A percentile compares a stretch with the other conserved stretches of the same genome.
phyloP scores from a whole-genome alignment of 2,888 invertebrate genomes.

The Apotomis turbidana region DNA sequence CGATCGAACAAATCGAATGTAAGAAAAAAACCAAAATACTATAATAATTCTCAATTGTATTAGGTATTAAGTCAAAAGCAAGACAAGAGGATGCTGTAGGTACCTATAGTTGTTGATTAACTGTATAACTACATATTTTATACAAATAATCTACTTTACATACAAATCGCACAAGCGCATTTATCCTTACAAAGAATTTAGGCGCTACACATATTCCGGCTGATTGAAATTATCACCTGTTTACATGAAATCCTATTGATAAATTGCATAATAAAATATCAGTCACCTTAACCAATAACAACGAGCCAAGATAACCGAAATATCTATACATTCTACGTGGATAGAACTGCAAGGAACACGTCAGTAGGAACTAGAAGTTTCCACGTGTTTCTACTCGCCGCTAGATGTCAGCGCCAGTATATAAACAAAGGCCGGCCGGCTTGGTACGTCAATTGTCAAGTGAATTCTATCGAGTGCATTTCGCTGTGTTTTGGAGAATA shows the following conservation, averaged over 20 bases:
- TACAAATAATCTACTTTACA: no score
- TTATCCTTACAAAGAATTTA: no score
- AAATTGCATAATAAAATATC: conserved; percentile 18
- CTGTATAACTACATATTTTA: no score
- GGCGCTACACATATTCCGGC: background rate
- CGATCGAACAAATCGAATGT: no score
- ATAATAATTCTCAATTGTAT: no score
- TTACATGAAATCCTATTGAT: conserved; percentile 3
- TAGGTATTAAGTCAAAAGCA: no score
- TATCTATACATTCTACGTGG: conserved; percentile 24
- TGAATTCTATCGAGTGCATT: conserved; percentile 17
- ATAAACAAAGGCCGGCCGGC: conserved; percentile 58
- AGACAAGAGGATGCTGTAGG: no score
- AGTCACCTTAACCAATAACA: conserved; percentile 5
- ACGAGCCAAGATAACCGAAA: conserved; percentile 15
- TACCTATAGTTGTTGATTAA: no score
- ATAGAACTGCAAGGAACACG: conserved; percentile 3
- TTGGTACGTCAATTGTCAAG: conserved; percentile 19
- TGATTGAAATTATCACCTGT: background rate
- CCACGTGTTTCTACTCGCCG: conserved; percentile 49
- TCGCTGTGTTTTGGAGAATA: conserved; percentile 10
- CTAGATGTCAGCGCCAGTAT: conserved; percentile 56
- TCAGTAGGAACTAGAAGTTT: conserved; percentile 46
- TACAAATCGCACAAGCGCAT: no score
- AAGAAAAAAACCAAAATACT: no score